These are phyloP conservation scores for Zalophus californianus DNA, from an alignment of 2,797 vertebrate species.

Conservation along the genomic window DNA sequence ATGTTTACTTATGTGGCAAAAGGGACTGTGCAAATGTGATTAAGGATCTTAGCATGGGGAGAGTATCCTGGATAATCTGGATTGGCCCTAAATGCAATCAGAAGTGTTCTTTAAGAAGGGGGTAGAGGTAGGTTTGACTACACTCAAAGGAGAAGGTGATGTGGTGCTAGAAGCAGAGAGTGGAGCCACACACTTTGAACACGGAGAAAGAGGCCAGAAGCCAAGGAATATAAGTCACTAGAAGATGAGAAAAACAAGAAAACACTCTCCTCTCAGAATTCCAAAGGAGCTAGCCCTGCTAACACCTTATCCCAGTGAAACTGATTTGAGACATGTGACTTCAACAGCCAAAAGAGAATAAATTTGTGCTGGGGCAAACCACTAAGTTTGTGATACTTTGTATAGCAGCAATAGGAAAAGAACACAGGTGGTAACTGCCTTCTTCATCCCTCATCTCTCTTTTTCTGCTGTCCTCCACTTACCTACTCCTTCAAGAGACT, in stretches of 20 bases:
- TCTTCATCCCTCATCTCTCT: not conserved
- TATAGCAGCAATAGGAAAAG: not conserved
- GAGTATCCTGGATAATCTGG: not conserved
- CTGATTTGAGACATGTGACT: not conserved
- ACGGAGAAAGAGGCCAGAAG: not conserved
- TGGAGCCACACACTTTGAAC: not conserved
- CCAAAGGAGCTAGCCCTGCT: not conserved
- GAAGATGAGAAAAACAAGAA: not conserved
- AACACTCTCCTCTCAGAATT: not conserved
- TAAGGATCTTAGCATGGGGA: not conserved
- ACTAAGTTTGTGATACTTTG: not conserved
- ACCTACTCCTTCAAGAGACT: not conserved
- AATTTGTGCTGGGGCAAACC: not conserved
- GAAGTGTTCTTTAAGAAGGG: not conserved
- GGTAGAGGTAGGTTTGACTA: not conserved
- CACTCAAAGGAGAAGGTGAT: not conserved
- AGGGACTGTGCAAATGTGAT: not conserved
- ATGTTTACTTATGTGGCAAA: not conserved
- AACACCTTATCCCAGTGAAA: not conserved
- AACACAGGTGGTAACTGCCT: not conserved
- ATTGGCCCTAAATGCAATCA: not conserved
- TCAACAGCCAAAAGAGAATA: not conserved
- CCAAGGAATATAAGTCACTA: not conserved
- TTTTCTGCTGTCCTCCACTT: not conserved
- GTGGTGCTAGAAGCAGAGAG: not conserved